Conservation (phyloP, 2,888 invertebrate species). For the Agrochola macilenta region DNA sequence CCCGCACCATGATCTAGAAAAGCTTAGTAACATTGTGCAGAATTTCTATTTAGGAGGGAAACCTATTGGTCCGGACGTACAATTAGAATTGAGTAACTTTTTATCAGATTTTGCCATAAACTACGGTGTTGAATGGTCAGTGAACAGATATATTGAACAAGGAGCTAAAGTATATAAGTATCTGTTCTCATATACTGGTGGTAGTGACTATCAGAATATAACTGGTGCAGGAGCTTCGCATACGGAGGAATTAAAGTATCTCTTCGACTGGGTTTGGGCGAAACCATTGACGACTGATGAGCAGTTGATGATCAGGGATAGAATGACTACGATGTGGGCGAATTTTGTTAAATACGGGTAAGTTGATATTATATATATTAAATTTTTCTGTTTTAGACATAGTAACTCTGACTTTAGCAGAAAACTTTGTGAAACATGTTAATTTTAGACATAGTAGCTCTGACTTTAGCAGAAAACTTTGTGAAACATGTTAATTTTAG, state of each 20-base stretch:
- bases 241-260: slow-evolving; percentile 74
- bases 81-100: slow-evolving; percentile 70
- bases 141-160: slow-evolving; percentile 70
- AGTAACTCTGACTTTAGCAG: neutral
- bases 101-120: slow-evolving; percentile 71
- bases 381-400: neutral
- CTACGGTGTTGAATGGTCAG: slow-evolving; percentile 71
- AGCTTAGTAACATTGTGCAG: slow-evolving; percentile 60
- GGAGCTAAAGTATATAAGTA: slow-evolving; percentile 71
- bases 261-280: slow-evolving; percentile 67
- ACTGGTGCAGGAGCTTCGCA: slow-evolving; percentile 72
- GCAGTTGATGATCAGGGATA: slow-evolving; percentile 72
- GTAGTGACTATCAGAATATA: slow-evolving; percentile 68
- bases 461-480: neutral
- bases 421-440: neutral
- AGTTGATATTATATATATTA: slow-evolving; percentile 39
- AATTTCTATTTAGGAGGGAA: slow-evolving; percentile 71
- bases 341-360: slow-evolving; percentile 80
- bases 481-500: neutral
- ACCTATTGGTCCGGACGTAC: slow-evolving; percentile 63
- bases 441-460: neutral
- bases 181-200: slow-evolving; percentile 73
- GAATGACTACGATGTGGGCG: slow-evolving; percentile 75
- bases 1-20: slow-evolving; percentile 45
- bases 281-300: slow-evolving; percentile 61